Base-by-base conservation (phyloP, 2,888 invertebrate genomes). In the Cheilosia pagana region DNA sequence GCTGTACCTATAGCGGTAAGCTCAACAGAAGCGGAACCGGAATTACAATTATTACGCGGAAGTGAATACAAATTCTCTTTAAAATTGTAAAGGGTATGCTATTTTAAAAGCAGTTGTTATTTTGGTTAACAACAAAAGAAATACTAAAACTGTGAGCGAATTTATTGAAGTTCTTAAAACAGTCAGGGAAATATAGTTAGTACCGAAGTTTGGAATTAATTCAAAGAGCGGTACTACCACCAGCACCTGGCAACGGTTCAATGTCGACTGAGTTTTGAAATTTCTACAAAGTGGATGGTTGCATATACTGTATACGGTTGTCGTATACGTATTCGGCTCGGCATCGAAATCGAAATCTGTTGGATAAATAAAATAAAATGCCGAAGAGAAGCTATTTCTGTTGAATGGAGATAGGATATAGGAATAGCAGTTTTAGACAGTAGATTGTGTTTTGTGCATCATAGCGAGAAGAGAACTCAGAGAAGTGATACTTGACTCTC, bases 221-320 rank as follows among this genome's bases (percentile, higher is more conserved):
- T 10, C 7, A 45, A 23, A 21, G 4, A 81, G 68, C 77, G 72
- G 87, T 74, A 85, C 86, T 8, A 48, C 53, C 50, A 78, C 50
- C 78, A 63, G 41, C n/a, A 23, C 62, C 25, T 39, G 63, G 57
- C 28, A 43, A 71, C 43, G 63, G 63, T 50, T 50, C 71, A 63
- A 65, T 57, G 50, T 65, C 78, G 63, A 78, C 78, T 78, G 71
- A 71, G 31, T 55, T 23, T 62, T 41, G 25, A 35, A 25, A n/a
- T 65, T 25, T 16, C 21, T 14, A 16, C 55, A 65, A 63, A 23
- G 52, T 60, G 59, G 52, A 68, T 62, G 1, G 35, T 25, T 63
- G 53, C 31, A 48, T 59, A 12, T 35, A 12, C n/a, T n/a, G n/a
- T n/a, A n/a, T n/a, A n/a, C n/a, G n/a, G n/a, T n/a, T n/a, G n/a